Evolutionary conservation across 2,888 invertebrate species (phyloP), one percentile per base, ranked within the genome.

Genomic region (Hyposoter didymator): DNA sequence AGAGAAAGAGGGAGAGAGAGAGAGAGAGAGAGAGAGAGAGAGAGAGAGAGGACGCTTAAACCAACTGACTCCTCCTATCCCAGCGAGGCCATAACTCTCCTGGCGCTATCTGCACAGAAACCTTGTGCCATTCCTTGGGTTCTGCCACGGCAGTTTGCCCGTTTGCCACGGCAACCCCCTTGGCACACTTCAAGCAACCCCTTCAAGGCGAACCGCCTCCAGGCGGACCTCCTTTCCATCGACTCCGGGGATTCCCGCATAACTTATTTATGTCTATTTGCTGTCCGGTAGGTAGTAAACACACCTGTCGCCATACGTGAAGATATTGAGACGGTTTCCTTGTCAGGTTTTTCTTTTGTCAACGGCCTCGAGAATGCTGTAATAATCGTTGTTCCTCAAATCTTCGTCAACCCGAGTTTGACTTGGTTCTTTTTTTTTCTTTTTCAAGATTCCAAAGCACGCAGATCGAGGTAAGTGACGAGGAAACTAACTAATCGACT

Each of bases 71-170:
- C 83, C 84, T 84, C 79, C 86, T 86, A 80, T 86, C 80, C 82
- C 88, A 87, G 78, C 74, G 89, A 89, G 90, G 89, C 91, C 89
- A 93, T 93, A 93, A 93, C 90, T 93, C 92, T 93, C 90, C 35
- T 3, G 88, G 89, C 91, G 89, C 91, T 93, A 93, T 93, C 93
- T 93, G 84, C 92, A 86, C 89, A 90, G 90, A 90, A 92, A 90
- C 90, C 92, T 89, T 92, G 90, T 90, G 89, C 89, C 90, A 88
- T 80, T 76, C 80, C 84, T 76, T 72, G 72, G 72, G 66, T 28
- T 76, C 47, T 73, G 49, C 64, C 62, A 67, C 70, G 52, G 70
- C 84, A 79, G 72, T 76, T 80, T 73, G 84, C 80, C 55, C 67
- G 70, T 72, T 78, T 47, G 49, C 67, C 69, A 22, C 66, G 74